Evolutionary conservation across 2,113 vertebrate species (phyloP), one percentile per base, ranked within the genome.

Genomic region (human (Homo sapiens)): DNA sequence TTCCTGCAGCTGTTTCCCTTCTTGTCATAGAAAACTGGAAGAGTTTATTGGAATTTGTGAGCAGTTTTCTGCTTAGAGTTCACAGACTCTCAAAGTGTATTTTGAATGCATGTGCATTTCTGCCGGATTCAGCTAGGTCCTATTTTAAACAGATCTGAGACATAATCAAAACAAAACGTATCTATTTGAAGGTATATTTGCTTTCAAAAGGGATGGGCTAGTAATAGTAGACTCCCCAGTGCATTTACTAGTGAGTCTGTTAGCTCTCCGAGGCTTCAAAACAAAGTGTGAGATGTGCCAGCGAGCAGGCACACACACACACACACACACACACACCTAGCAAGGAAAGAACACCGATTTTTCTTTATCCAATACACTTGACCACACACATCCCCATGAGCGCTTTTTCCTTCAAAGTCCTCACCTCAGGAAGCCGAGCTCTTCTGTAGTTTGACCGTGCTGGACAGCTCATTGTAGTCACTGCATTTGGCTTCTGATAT

Each of bases 371-470:
- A 2, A 2, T 64, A 18, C 30, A 5, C 6, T 4, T 2, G 45
- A 35, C 32, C 57, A 2, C 57, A 2, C 6, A 6, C 5, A 8
- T 22, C 30, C 45, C 6, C 8, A 17, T 0, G 30, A 45, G 2
- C 5, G 40, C 48, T 5, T 17, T 25, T 76, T 13, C 25, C n/a
- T 17, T 50, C 6, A 0, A 3, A 27, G 35, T 3, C 14, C 48
- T 38, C 72, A 11, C 17, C 5, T 38, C 11, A 0, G 72, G 55
- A 45, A 12, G 23, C 64, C 3, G 3, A 18, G 40, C 30, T 30
- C 48, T 1, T 2, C 0, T 10, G 7, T 2, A 0, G 8, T 20
- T 17, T 25, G 57, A 45, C 32, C 6, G 12, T 6, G 0, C 14
- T 4, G 35, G 30, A 75, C 3, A 17, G 35, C 20, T 57, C 2